Evolutionary conservation across 2,888 invertebrate species (phyloP), one percentile per base, ranked within the genome.

Genomic region (Plebejus argus): DNA sequence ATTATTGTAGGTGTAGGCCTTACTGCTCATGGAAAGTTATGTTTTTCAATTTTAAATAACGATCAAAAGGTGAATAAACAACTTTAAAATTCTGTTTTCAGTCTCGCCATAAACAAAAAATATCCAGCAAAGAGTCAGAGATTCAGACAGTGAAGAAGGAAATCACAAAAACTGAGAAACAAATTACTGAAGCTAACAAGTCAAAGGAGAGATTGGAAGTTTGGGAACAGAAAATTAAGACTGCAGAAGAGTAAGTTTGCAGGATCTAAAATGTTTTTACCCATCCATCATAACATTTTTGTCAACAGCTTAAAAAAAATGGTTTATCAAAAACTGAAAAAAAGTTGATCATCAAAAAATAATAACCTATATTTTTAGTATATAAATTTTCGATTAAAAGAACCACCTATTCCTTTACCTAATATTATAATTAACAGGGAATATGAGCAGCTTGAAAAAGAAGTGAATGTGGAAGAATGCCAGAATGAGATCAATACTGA

Each of bases 21-120:
- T 39, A 39, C 39, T 39, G 39, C 39, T 10, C 10, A 39, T 39
- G 3, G 39, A 39, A 39, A 39, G 10, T 39, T 39, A 2, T 39
- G 39, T 39, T 39, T 39, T 39, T 39, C 0, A 39, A 10, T 39
- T 39, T 10, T 10, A 39, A 39, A 0, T 39, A 39, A 39, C 39
- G 10, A 45, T 2, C 45, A 3, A 45, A 12, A 45, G 10, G 45
- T 53, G 18, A 18, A 53, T 53, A 5, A 18, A 18, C 3, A 53
- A 53, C n/a, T 76, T 71, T 20, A 70, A 45, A 28, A 12, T 12
- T 45, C n/a, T 56, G 15, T 80, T 86, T 85, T 58, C 89, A 95
- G 86, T 95, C 96, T 0, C 95, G 95, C 79, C 93, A 96, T 58
- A 96, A 96, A 84, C 96, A 96, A 85, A 96, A 96, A 84, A 95